Evolutionary conservation across 2,797 vertebrate species (phyloP), one percentile per base, ranked within the genome.

Genomic region (Podarcis siculus): DNA sequence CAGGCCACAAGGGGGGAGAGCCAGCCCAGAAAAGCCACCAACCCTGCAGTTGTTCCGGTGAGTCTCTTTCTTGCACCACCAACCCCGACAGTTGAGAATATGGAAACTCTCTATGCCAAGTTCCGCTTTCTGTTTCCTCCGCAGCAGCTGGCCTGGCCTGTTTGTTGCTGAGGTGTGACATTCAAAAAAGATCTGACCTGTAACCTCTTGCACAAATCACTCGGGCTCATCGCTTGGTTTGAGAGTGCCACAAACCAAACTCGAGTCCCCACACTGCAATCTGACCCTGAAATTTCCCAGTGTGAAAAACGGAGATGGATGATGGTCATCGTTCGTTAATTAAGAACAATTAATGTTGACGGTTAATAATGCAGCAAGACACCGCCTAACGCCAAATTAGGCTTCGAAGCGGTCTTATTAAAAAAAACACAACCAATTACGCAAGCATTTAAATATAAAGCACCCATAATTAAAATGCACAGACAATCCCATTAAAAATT

Each of bases 1-100:
- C 80, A 27, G 25, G 39, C 10, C 39, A 55, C 7, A 6, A 3
- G 1, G 30, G 37, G 12, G 8, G 23, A 9, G 4, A 35, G 8
- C 37, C 7, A 15, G 69, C 3, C 17, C 0, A 0, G 4, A 1
- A 1, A 1, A 4, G 39, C 8, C 13, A 6, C 2, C 2, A 3
- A 0, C 6, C 9, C 15, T 90, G 85, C 55, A 1, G 9, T 10
- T 90, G 89, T 19, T 35, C 89, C 79, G 80, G 89, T 90, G 73
- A 83, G 80, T 64, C 64, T 19, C 58, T 21, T 2, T 12, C 49
- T 55, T 55, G 49, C 49, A 55, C 3, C 49, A 55, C 13, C 49
- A 55, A 15, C 49, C 17, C 12, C 55, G 15, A 2, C 5, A 2
- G 25, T 3, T 5, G 58, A 19, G 21, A 3, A 21, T 55, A 4